A percentile compares a stretch with the other conserved stretches of the same genome.
phyloP scores from a whole-genome alignment of 2,113 vertebrate genomes.

The Cyanistes caeruleus region DNA sequence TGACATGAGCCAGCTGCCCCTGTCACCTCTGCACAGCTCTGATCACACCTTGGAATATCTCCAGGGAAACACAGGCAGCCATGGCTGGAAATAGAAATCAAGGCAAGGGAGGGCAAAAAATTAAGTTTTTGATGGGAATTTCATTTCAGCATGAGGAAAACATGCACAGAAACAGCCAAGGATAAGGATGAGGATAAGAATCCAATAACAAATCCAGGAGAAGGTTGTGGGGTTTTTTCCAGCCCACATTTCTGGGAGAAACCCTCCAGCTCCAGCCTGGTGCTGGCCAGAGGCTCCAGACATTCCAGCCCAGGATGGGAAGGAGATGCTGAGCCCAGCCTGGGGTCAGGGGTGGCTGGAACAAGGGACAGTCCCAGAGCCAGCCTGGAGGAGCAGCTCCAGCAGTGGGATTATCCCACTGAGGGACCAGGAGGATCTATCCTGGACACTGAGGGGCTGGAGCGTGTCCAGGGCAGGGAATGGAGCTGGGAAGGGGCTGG shows the following conservation, averaged over 20 bases:
- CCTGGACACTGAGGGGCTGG: neutral
- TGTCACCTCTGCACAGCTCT: neutral
- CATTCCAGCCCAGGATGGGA: neutral
- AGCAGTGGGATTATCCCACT: neutral
- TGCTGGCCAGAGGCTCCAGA: neutral
- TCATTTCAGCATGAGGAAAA: neutral
- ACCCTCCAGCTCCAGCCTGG: neutral
- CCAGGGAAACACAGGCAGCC: neutral
- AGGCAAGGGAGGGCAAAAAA: neutral
- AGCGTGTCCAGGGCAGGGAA: fast-evolving
- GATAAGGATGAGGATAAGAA: neutral
- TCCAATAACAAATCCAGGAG: neutral
- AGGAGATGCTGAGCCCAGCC: neutral
- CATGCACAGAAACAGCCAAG: neutral
- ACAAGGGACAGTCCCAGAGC: neutral
- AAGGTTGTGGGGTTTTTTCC: neutral
- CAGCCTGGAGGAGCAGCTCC: neutral
- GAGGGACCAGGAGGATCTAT: neutral
- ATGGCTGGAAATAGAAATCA: neutral
- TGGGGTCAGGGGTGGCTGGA: neutral
- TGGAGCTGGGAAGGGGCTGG: neutral
- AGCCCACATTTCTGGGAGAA: neutral
- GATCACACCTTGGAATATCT: neutral
- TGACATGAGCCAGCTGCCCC: neutral
- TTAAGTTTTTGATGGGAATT: neutral